Percentiles rank a stretch among this genome's conserved stretches.
phyloP scores from a whole-genome alignment of 23 tunicate genomes.

The Diplosoma virens region DNA sequence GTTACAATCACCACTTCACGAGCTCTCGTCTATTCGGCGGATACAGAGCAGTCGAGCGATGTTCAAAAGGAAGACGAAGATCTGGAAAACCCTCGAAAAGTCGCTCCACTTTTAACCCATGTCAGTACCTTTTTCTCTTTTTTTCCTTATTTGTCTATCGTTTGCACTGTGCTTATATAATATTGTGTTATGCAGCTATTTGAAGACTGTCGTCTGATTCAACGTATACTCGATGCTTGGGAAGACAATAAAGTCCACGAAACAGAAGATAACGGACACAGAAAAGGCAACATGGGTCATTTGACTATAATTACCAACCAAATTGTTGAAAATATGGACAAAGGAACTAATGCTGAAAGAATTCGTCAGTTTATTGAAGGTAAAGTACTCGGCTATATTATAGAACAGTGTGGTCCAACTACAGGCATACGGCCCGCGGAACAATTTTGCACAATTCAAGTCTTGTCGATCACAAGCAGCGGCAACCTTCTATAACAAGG shows the following conservation, averaged over 20 bases:
- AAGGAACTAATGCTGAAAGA: constrained; percentile 72
- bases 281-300: constrained; percentile 97
- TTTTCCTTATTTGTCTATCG: neutral
- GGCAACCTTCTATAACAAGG: too few relatives aligned
- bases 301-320: constrained; percentile 79
- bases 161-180: neutral
- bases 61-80: constrained; percentile 61
- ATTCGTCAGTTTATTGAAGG: constrained; percentile 78
- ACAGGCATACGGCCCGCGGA: too few relatives aligned
- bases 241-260: constrained; percentile 76
- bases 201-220: constrained; percentile 93
- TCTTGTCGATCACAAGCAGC: too few relatives aligned
- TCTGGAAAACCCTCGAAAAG: constrained; percentile 70
- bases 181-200: constrained; percentile 48
- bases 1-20: constrained; percentile 56
- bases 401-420: too few relatives aligned
- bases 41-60: constrained; percentile 19
- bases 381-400: neutral
- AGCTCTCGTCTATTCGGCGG: constrained; percentile 11
- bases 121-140: constrained; percentile 24
- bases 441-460: too few relatives aligned
- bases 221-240: constrained; percentile 94
- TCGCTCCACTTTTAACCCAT: constrained; percentile 90
- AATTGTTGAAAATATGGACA: constrained; percentile 71
- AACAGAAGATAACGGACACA: constrained; percentile 74